Evolutionary conservation across 92 coral and sea anemone genomes (phyloP).

Genomic region (Epizoanthus illoricatus): DNA sequence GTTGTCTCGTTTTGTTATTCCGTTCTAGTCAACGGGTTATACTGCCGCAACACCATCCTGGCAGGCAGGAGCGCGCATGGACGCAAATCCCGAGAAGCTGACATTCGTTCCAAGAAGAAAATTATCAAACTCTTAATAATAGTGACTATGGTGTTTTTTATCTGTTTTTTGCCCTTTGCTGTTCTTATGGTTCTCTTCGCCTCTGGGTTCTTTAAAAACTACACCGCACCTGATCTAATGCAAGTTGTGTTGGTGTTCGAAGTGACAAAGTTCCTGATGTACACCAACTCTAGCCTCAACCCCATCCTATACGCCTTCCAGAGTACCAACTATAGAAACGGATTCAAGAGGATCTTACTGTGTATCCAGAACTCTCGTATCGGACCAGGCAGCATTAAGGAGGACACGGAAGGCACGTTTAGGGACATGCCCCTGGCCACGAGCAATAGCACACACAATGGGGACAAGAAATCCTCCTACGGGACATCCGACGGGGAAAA

Average conservation of each 20-base stretch:
- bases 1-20: slow-evolving; percentile 66
- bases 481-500: slow-evolving; percentile 2
- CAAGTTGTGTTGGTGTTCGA: slow-evolving; percentile 45
- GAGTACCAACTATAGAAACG: slow-evolving; percentile 70
- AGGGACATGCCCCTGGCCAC: slow-evolving; percentile 12
- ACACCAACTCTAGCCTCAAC: slow-evolving; percentile 62
- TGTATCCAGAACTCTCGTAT: slow-evolving; percentile 12
- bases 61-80: slow-evolving; percentile 47
- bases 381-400: neutral
- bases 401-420: slow-evolving; percentile 26
- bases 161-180: slow-evolving; percentile 65
- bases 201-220: slow-evolving; percentile 26
- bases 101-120: slow-evolving; percentile 60
- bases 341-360: slow-evolving; percentile 39
- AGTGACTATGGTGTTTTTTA: slow-evolving; percentile 54
- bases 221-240: slow-evolving; percentile 9
- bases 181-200: slow-evolving; percentile 61
- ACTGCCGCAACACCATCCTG: slow-evolving; percentile 69
- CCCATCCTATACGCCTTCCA: slow-evolving; percentile 77
- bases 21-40: slow-evolving; percentile 67
- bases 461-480: slow-evolving; percentile 9
- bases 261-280: slow-evolving; percentile 57
- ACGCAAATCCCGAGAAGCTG: slow-evolving; percentile 47
- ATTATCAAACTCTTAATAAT: slow-evolving; percentile 57
- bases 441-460: neutral